Evolutionary conservation across 1,140 invertebrate species (phyloP).

Genomic region (Sycophila sp.): DNA sequence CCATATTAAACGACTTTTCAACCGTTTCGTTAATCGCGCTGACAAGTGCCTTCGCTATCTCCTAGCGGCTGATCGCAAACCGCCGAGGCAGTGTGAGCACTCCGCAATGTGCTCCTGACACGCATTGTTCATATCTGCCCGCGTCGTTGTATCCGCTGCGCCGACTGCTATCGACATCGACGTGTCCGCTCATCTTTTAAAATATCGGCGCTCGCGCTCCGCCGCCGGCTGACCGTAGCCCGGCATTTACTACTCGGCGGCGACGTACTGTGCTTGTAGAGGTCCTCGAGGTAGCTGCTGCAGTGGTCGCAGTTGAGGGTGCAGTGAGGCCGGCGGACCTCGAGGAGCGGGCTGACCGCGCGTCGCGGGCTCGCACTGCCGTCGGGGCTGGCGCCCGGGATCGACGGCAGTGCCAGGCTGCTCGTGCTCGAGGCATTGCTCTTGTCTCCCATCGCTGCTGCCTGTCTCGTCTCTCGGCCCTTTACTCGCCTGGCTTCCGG

Average conservation of each 20-base stretch:
- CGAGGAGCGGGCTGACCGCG: slow-evolving; percentile 74
- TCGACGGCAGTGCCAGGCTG: slow-evolving; percentile 54
- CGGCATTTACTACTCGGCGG: no score
- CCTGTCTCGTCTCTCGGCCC: neutral
- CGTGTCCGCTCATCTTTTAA: no score
- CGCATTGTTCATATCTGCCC: neutral
- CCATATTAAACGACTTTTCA: no score
- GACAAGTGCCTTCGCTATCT: no score
- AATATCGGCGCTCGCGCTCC: no score
- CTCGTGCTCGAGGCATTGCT: slow-evolving; percentile 56
- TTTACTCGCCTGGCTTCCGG: no score
- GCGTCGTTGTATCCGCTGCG: neutral
- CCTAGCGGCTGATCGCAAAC: no score
- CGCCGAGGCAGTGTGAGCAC: neutral
- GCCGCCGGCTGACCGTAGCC: no score
- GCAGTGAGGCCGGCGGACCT: slow-evolving; percentile 76
- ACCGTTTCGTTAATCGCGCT: no score
- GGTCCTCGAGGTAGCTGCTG: slow-evolving; percentile 73
- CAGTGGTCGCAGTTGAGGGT: slow-evolving; percentile 78
- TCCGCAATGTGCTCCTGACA: neutral
- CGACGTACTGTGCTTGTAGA: slow-evolving; percentile 75
- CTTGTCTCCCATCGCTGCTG: slow-evolving; percentile 50
- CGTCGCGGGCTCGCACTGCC: slow-evolving; percentile 68
- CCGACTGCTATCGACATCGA: neutral
- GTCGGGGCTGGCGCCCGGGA: slow-evolving; percentile 57